These are phyloP conservation scores for Tauraco hartlaubi DNA, from an alignment of 2,797 vertebrate species.

Conservation along the genomic window DNA sequence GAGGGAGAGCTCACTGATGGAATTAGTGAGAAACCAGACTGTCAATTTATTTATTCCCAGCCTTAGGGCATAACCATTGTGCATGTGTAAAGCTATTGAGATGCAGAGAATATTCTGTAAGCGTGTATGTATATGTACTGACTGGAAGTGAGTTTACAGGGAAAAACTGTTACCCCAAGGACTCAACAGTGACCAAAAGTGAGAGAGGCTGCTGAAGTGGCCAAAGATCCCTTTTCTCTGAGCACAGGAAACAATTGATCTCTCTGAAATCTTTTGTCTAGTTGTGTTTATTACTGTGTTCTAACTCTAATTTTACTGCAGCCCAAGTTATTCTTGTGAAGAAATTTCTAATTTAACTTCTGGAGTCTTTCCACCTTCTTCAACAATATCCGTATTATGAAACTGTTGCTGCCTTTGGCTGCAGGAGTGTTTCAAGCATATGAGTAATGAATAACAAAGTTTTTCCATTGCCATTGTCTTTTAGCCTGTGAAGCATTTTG, in stretches of 20 bases:
- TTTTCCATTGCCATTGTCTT: neutral
- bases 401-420: slow-evolving; percentile 17
- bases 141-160: slow-evolving; percentile 24
- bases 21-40: slow-evolving; percentile 68
- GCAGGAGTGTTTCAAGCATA: neutral
- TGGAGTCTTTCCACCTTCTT: slow-evolving; percentile 14
- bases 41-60: slow-evolving; percentile 76
- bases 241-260: neutral
- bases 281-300: neutral
- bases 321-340: neutral
- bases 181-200: slow-evolving; percentile 1
- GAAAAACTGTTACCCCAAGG: slow-evolving; percentile 26
- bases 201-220: neutral
- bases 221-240: neutral
- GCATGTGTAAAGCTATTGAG: slow-evolving; percentile 55
- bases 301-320: neutral
- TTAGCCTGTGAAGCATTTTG: neutral
- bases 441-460: slow-evolving; percentile 9
- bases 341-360: slow-evolving; percentile 37
- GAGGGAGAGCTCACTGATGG: slow-evolving; percentile 24
- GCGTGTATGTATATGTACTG: neutral
- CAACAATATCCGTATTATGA: neutral
- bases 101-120: slow-evolving; percentile 38
- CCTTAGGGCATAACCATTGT: slow-evolving; percentile 58
- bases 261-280: neutral